Percentiles rank a stretch among this genome's conserved stretches.
These are phyloP conservation scores for Anoplius nigerrimus DNA, from an alignment of 2,888 invertebrate genomes.

Conservation along the genomic window DNA sequence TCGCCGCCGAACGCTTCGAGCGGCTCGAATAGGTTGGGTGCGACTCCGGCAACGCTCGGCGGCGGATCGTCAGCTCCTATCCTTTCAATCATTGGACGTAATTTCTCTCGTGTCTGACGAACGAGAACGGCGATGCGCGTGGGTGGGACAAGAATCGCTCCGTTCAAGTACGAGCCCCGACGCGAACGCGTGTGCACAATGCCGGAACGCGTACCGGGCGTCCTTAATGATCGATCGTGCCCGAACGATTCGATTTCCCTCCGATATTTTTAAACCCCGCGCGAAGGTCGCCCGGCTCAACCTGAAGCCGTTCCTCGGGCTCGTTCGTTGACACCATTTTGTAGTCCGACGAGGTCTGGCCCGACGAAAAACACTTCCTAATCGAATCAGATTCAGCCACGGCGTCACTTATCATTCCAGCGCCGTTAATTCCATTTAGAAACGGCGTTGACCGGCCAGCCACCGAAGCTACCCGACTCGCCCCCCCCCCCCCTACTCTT, in stretches of 20 bases:
- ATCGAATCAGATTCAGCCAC: constrained; percentile 68
- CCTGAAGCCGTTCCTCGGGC: neutral
- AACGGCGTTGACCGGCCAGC: constrained; percentile 1
- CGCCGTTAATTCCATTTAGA: constrained; percentile 70
- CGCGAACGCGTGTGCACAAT: neutral
- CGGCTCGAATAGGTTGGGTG: too few relatives aligned
- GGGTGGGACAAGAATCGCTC: constrained; percentile 47
- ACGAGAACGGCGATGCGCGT: constrained; percentile 42
- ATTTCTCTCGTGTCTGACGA: constrained; percentile 42
- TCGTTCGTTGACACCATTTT: constrained; percentile 40
- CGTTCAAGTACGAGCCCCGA: constrained; percentile 8
- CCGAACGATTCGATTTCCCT: neutral
- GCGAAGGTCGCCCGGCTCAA: neutral
- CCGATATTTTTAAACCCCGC: constrained; percentile 1
- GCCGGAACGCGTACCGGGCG: constrained; percentile 2
- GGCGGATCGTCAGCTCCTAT: constrained; percentile 1
- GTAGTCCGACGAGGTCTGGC: constrained; percentile 8
- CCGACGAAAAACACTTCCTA: constrained; percentile 64
- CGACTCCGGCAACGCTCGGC: too few relatives aligned
- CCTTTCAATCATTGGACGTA: constrained; percentile 43
- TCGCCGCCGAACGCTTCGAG: too few relatives aligned
- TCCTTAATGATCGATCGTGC: constrained; percentile 3
- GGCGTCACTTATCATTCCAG: constrained; percentile 66
- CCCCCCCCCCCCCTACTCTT: neutral
- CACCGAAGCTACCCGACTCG: neutral